These are phyloP conservation scores for Phocoena phocoena DNA, from an alignment of 2,113 vertebrate species.

Conservation along the genomic window DNA sequence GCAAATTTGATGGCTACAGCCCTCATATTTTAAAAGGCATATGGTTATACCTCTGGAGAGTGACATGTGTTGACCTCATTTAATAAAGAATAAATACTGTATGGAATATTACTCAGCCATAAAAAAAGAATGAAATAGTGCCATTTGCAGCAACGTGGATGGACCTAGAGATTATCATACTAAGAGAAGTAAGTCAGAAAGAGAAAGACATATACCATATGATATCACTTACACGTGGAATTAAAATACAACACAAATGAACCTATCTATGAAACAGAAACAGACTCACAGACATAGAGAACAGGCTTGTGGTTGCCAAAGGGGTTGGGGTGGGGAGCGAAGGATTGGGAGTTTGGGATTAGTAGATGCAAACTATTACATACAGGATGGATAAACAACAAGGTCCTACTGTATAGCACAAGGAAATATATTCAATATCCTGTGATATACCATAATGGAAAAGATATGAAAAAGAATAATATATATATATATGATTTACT, in stretches of 20 bases:
- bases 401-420: background rate
- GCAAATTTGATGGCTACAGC: background rate
- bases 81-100: background rate
- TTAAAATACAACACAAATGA: background rate
- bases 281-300: background rate
- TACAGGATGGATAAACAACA: background rate
- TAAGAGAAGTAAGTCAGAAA: background rate
- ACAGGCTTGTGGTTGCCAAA: background rate
- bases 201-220: background rate
- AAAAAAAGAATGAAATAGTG: background rate
- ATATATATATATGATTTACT: background rate
- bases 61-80: background rate
- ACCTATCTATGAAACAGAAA: background rate
- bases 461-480: too few relatives aligned
- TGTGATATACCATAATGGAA: background rate
- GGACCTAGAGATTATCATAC: background rate
- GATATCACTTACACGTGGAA: background rate
- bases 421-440: background rate
- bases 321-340: background rate
- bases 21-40: background rate
- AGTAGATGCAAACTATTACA: too few relatives aligned
- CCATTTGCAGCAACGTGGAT: background rate
- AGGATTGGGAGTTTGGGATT: background rate
- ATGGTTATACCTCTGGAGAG: background rate
- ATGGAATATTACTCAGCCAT: background rate